Percentiles rank a stretch among this genome's conserved stretches.
Conservation (phyloP, 2,113 vertebrate species). For the Oreochromis aureus region DNA sequence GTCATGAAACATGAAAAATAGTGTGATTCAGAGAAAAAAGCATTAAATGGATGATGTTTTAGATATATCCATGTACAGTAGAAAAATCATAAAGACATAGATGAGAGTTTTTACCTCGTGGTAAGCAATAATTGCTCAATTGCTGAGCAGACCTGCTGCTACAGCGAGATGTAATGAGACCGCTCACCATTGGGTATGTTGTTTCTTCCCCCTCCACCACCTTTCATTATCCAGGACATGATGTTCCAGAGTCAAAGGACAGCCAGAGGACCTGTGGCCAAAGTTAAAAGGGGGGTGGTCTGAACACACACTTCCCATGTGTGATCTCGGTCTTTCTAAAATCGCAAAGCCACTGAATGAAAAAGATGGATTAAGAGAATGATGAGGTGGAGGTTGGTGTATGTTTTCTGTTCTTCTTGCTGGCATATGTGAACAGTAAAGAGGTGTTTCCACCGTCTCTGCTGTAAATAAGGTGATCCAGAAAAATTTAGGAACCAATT, state of each 20-base stretch:
- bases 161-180: background rate
- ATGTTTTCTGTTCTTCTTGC: background rate
- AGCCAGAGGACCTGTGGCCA: constrained; percentile 3
- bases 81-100: background rate
- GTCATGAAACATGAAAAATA: background rate
- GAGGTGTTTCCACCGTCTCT: background rate
- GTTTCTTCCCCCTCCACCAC: background rate
- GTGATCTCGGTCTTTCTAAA: background rate
- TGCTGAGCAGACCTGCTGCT: background rate
- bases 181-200: background rate
- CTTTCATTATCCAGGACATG: constrained; percentile 46
- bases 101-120: background rate
- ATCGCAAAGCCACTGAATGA: constrained; percentile 16
- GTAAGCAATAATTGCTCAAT: background rate
- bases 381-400: background rate
- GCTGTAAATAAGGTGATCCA: background rate
- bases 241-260: constrained; percentile 44
- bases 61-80: background rate
- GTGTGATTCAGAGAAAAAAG: background rate
- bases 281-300: background rate
- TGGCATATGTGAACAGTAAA: background rate
- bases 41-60: background rate
- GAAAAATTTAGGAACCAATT: background rate
- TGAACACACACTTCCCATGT: background rate
- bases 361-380: constrained; percentile 40